A percentile compares a stretch with the other conserved stretches of the same genome.
Evolutionary conservation across 2,113 vertebrate species (phyloP).

Genomic region (Symphodus melops): DNA sequence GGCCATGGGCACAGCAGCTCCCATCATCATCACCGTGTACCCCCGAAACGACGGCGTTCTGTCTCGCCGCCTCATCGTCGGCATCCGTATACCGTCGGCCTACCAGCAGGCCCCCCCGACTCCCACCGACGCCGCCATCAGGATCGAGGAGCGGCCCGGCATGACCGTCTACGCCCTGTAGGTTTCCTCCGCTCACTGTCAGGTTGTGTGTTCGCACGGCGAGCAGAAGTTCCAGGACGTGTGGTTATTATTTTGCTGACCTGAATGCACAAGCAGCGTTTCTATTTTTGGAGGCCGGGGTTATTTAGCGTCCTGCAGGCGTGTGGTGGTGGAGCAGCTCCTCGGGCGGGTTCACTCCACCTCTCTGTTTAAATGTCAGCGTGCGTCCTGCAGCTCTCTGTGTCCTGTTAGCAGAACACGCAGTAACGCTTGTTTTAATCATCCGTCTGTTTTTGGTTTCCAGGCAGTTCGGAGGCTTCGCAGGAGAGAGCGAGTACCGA

Average conservation of each 20-base stretch:
- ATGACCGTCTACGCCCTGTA: constrained; percentile 92
- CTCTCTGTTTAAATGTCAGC: constrained; percentile 1
- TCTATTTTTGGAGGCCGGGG: neutral
- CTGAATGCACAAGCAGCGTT: neutral
- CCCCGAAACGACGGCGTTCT: constrained; percentile 87
- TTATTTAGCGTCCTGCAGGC: neutral
- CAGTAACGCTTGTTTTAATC: no score
- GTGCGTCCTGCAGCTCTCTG: neutral
- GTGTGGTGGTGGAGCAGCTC: neutral
- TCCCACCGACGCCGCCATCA: constrained; percentile 84
- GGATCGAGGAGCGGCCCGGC: constrained; percentile 86
- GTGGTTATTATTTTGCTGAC: neutral
- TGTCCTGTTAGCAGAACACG: neutral
- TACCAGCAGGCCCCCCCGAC: constrained; percentile 86
- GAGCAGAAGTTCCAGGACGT: neutral
- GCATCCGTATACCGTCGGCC: constrained; percentile 84
- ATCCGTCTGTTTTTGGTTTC: neutral
- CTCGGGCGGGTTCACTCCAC: neutral
- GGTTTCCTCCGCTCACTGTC: constrained; percentile 39
- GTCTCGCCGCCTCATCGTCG: constrained; percentile 88
- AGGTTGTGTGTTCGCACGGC: neutral
- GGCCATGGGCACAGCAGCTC: constrained; percentile 90
- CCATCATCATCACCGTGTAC: constrained; percentile 88
- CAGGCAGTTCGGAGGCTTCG: constrained; percentile 94
- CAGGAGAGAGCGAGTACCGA: constrained; percentile 88